Percentiles rank a stretch among this genome's conserved stretches.
Conservation (phyloP, 2,888 invertebrate genomes). For the Dolomedes plantarius region DNA sequence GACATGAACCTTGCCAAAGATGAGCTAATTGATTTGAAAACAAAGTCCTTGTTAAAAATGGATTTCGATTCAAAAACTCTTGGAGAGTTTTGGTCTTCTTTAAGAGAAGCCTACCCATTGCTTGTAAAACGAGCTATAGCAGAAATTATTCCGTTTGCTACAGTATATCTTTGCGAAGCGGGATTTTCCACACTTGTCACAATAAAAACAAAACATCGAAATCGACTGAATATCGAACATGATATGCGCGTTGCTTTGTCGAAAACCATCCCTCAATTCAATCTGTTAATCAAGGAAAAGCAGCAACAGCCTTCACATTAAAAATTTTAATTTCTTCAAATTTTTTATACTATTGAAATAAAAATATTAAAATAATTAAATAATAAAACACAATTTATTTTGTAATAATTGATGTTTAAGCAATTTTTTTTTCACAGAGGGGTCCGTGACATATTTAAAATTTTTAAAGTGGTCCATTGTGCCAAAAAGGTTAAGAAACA, state of each 20-base stretch:
- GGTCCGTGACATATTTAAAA: slow-evolving; percentile 49
- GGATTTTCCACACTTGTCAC: slow-evolving; percentile 44
- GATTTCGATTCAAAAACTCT: neutral
- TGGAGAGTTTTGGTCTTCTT: neutral
- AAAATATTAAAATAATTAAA: neutral
- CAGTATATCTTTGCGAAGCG: slow-evolving; percentile 29
- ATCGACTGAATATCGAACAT: slow-evolving; percentile 50
- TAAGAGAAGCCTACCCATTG: slow-evolving; percentile 23
- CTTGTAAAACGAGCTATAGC: slow-evolving; percentile 23
- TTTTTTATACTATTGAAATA: slow-evolving; percentile 42
- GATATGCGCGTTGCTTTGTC: slow-evolving; percentile 49
- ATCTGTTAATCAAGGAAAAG: slow-evolving; percentile 46
- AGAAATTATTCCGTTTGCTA: slow-evolving; percentile 29
- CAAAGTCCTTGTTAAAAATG: slow-evolving; percentile 46
- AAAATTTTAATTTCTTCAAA: slow-evolving; percentile 50
- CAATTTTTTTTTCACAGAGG: slow-evolving; percentile 51
- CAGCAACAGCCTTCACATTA: slow-evolving; percentile 49
- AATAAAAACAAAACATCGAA: slow-evolving; percentile 48
- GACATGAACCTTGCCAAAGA: slow-evolving; percentile 27
- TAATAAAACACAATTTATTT: neutral
- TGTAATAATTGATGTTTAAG: slow-evolving; percentile 19
- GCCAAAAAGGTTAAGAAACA: slow-evolving; percentile 55
- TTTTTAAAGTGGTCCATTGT: slow-evolving; percentile 53
- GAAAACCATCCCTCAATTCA: slow-evolving; percentile 53
- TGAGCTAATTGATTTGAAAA: slow-evolving; percentile 45